Evolutionary conservation across 2,888 invertebrate species (phyloP), one percentile per base, ranked within the genome.

Genomic region (Pandemis cinnamomeana): DNA sequence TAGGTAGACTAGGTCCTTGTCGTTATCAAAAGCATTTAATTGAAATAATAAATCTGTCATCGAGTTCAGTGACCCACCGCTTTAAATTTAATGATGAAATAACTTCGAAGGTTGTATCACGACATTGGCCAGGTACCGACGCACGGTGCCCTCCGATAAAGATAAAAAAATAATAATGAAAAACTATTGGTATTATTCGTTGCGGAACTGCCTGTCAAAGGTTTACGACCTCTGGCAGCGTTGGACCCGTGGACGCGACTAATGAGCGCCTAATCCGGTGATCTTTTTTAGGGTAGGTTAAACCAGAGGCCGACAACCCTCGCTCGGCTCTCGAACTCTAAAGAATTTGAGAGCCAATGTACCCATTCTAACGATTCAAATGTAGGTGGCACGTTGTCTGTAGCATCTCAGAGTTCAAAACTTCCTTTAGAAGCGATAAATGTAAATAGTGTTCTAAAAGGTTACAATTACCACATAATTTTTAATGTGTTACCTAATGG

Each of bases 71-170:
- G 92, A 88, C 90, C 92, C 81, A 84, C 81, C 80, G 77, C 78
- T 83, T 84, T 85, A 81, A 84, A 79, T 83, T 84, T 85, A 81
- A 84, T 89, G 88, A 90, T 87, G 89, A 89, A 89, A 89, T 87
- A 87, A 82, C 79, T 78, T 77, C 84, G 89, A 91, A 91, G 91
- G 90, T 91, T 89, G 88, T 86, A 85, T 84, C 84, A 82, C 80
- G 84, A 78, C 83, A 82, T 80, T 81, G 91, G 88, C 77, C 79
- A 77, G 78, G 85, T 79, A 80, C 80, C 58, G 58, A 78, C 77
- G 82, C 81, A 79, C 86, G 81, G 82, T 84, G 86, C 87, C 87
- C 87, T 88, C 86, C 81, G 76, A 77, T 77, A 79, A 82, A 80
- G 80, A 80, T 44, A 82, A 83, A 86, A 87, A 86, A 86, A 85